These are phyloP conservation scores for Stichopus horrens DNA, from an alignment of 53 echinoderm and acorn worm genomes.

Conservation along the genomic window DNA sequence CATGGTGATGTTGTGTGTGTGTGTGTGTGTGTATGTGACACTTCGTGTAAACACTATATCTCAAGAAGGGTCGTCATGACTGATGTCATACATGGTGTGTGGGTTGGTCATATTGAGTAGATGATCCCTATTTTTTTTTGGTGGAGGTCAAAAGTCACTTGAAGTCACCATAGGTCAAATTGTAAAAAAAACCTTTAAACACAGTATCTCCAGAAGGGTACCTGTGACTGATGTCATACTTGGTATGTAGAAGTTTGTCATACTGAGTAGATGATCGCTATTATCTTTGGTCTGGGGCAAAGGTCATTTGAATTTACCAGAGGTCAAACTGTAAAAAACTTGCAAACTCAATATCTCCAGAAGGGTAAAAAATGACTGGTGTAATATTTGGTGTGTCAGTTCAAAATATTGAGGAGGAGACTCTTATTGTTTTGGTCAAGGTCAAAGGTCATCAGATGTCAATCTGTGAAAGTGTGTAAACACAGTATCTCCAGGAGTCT, in stretches of 20 bases:
- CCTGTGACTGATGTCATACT: not conserved
- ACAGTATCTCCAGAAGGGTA: not conserved
- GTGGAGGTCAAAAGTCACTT: not conserved
- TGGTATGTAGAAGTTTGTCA: not conserved
- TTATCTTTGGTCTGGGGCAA: not conserved
- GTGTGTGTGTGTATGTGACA: not conserved
- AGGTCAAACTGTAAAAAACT: not conserved
- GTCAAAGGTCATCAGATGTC: not conserved
- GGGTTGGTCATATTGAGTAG: not conserved
- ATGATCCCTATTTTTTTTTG: conserved; percentile 14
- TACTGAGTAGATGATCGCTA: not conserved
- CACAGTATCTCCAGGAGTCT: not conserved
- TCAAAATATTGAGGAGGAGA: not conserved
- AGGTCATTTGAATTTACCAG: not conserved
- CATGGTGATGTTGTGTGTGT: not conserved
- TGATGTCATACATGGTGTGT: not conserved
- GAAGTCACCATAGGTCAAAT: not conserved
- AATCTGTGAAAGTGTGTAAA: not conserved
- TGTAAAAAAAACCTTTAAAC: not conserved
- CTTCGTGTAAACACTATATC: not conserved
- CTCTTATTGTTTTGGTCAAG: not conserved
- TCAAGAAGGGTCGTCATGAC: not conserved
- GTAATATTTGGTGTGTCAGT: not conserved
- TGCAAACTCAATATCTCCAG: not conserved
- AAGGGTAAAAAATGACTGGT: not conserved